Conservation (phyloP, 2,888 invertebrate species). For the Elysia crispata region DNA sequence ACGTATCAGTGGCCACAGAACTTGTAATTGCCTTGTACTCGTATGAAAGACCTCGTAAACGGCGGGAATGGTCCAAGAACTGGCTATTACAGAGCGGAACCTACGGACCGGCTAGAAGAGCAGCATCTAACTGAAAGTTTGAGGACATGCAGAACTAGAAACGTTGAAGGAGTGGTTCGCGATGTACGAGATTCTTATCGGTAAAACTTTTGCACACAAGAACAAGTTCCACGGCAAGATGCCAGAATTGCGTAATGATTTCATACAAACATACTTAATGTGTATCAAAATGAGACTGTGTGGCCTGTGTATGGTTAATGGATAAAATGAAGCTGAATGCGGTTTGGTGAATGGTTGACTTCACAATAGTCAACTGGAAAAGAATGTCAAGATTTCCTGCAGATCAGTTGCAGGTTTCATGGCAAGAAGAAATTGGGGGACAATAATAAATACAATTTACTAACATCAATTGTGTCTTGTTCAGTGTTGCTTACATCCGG, state of each 20-base stretch:
- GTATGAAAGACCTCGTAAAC: too few relatives aligned
- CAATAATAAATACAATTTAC: not conserved
- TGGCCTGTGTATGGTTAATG: not conserved
- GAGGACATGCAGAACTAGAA: conserved; percentile 12
- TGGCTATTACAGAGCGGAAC: too few relatives aligned
- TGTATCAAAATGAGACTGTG: not conserved
- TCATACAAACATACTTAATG: not conserved
- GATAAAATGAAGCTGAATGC: conserved; percentile 10
- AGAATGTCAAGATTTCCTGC: conserved; percentile 1
- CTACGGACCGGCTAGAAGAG: conserved; percentile 6
- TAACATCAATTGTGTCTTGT: conserved; percentile 1
- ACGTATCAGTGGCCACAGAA: too few relatives aligned
- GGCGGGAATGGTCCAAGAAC: too few relatives aligned
- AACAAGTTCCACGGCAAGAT: conserved; percentile 2
- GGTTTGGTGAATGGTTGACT: not conserved
- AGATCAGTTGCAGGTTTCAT: not conserved
- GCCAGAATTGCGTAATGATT: conserved; percentile 2
- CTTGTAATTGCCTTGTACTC: too few relatives aligned
- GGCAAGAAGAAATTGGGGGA: not conserved
- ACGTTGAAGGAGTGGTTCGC: not conserved
- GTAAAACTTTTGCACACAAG: not conserved
- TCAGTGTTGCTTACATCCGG: conserved; percentile 7
- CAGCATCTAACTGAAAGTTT: conserved; percentile 4
- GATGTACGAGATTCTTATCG: not conserved
- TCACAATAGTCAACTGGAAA: not conserved